Evolutionary conservation across 2,113 vertebrate genomes (phyloP).

Genomic region (Asarcornis scutulata): DNA sequence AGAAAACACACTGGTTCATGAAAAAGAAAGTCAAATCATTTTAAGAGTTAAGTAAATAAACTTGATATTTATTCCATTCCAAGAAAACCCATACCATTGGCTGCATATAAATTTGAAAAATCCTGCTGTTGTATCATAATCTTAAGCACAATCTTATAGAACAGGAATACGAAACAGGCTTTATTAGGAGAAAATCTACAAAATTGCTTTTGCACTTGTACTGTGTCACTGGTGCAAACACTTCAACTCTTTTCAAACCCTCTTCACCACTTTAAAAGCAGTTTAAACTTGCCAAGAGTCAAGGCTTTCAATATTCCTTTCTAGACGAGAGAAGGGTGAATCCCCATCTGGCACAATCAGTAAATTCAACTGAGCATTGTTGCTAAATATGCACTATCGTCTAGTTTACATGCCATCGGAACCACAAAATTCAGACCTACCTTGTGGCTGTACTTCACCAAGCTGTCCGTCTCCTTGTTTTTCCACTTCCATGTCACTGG

Average conservation of each 20-base stretch:
- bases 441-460: neutral
- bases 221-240: neutral
- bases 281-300: neutral
- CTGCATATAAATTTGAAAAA: constrained; percentile 47
- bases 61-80: constrained; percentile 58
- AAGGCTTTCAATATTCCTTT: neutral
- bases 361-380: neutral
- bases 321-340: neutral
- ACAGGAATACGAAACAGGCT: neutral
- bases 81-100: constrained; percentile 51
- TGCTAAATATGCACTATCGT: neutral
- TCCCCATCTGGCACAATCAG: neutral
- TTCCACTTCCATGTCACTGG: constrained; percentile 79
- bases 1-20: constrained; percentile 4
- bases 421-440: constrained; percentile 24
- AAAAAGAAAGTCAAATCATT: constrained; percentile 60
- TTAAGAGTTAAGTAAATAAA: constrained; percentile 66
- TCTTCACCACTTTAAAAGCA: neutral
- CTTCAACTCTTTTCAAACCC: constrained; percentile 22
- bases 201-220: constrained; percentile 34
- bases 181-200: constrained; percentile 1
- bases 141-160: neutral
- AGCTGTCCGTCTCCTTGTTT: neutral
- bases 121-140: constrained; percentile 20
- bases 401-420: neutral